Percentiles rank a stretch among this genome's conserved stretches.
These are phyloP conservation scores for Trinectes maculatus DNA, from an alignment of 2,113 vertebrate species.

Conservation along the genomic window DNA sequence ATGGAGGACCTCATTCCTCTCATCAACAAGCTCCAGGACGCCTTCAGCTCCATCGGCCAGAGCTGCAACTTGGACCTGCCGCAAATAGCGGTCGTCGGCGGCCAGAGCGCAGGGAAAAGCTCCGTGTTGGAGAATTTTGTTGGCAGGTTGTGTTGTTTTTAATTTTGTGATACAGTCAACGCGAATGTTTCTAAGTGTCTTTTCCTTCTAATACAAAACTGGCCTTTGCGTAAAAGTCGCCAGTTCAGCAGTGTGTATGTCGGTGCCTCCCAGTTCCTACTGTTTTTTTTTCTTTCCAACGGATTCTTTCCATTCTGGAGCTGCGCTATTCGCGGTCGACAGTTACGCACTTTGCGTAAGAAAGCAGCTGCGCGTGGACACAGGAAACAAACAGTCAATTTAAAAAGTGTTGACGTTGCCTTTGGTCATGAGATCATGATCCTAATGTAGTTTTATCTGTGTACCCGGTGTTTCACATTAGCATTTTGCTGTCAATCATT, in stretches of 20 bases:
- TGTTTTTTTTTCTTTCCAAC: slow-evolving; percentile 18
- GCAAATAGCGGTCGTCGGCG: slow-evolving; percentile 96
- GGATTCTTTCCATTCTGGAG: slow-evolving; percentile 53
- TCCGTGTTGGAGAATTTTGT: slow-evolving; percentile 97
- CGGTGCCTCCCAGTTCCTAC: slow-evolving; percentile 54
- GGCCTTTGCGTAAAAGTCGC: slow-evolving; percentile 56
- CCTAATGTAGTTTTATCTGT: too few species aligned
- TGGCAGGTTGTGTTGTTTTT: slow-evolving; percentile 83
- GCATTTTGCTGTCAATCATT: slow-evolving; percentile 69
- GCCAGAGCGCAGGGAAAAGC: slow-evolving; percentile 97
- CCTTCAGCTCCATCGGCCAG: slow-evolving; percentile 97
- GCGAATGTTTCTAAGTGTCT: background rate
- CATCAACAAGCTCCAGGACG: slow-evolving; percentile 97
- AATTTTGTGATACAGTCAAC: background rate
- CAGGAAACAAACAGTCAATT: too few species aligned
- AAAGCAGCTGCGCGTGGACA: slow-evolving; percentile 49
- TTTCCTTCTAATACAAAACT: background rate
- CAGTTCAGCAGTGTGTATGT: slow-evolving; percentile 34
- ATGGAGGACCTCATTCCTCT: slow-evolving; percentile 98
- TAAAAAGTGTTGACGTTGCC: too few species aligned
- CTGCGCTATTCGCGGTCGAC: slow-evolving; percentile 44
- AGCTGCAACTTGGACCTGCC: slow-evolving; percentile 94
- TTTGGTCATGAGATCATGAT: too few species aligned
- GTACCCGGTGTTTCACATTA: background rate
- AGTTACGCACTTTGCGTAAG: slow-evolving; percentile 48